phyloP scores from a whole-genome alignment of 2,797 vertebrate genomes.

The Rhinoraja longicauda region DNA sequence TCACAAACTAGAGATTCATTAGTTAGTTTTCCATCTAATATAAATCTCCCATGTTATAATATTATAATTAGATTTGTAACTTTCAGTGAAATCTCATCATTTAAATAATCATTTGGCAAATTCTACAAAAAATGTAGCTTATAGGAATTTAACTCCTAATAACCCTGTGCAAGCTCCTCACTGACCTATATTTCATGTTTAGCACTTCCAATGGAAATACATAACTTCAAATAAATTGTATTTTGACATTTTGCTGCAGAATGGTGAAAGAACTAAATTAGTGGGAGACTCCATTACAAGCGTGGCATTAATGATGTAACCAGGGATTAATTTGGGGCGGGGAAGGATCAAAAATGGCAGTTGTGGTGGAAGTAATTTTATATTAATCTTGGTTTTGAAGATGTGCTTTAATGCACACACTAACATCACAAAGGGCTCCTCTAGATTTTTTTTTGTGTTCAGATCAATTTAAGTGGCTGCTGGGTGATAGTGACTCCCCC shows the following conservation, averaged over 20 bases:
- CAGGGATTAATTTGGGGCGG: not conserved
- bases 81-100: conserved; percentile 35
- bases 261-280: not conserved
- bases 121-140: conserved; percentile 17
- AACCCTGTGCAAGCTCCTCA: not conserved
- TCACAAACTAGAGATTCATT: conserved; percentile 31
- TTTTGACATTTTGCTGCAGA: not conserved
- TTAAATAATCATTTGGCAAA: conserved; percentile 38
- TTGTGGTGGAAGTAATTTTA: not conserved
- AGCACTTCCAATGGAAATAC: not conserved
- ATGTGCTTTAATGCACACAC: not conserved
- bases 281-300: not conserved
- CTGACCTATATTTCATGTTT: conserved; percentile 28
- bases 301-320: not conserved
- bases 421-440: not conserved
- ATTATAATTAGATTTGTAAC: conserved; percentile 38
- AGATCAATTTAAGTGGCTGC: conserved; percentile 24
- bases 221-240: not conserved
- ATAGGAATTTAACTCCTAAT: conserved; percentile 19
- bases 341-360: not conserved
- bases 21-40: conserved; percentile 34
- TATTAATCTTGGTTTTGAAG: not conserved
- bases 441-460: conserved; percentile 13
- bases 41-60: conserved; percentile 36
- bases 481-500: conserved; percentile 7